These are phyloP conservation scores for Pachyrhynchus sulphureomaculatus DNA, from an alignment of 1,140 invertebrate species.

Conservation along the genomic window DNA sequence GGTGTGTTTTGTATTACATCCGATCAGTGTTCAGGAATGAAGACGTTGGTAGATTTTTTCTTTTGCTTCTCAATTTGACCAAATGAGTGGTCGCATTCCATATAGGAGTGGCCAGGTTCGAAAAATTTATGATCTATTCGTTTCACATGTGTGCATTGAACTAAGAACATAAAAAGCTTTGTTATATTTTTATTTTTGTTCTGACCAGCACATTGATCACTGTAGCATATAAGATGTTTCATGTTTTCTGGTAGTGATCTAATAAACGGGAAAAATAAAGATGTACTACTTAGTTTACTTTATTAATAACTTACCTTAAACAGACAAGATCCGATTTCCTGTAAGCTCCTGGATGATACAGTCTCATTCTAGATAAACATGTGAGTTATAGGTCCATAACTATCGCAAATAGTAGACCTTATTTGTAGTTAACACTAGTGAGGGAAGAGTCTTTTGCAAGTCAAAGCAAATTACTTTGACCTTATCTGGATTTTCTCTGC, in stretches of 20 bases:
- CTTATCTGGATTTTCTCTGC: neutral
- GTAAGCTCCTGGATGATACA: neutral
- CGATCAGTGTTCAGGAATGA: neutral
- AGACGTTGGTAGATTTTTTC: neutral
- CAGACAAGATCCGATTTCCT: neutral
- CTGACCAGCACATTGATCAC: neutral
- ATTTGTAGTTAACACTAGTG: neutral
- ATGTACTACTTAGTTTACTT: neutral
- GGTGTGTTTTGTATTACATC: neutral
- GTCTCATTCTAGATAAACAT: neutral
- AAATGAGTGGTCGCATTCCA: slow-evolving; percentile 6
- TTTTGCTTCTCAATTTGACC: neutral
- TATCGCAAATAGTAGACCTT: neutral
- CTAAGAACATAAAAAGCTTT: slow-evolving; percentile 14
- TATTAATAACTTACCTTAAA: neutral
- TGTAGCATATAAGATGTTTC: neutral
- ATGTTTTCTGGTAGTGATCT: neutral
- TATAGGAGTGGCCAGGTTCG: slow-evolving; percentile 6
- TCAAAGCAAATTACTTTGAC: neutral
- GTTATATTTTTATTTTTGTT: slow-evolving; percentile 15
- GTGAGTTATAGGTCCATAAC: neutral
- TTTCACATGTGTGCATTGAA: neutral
- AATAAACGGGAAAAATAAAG: neutral
- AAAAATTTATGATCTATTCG: slow-evolving; percentile 18
- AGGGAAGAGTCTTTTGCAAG: neutral